Conservation (phyloP, 2,888 invertebrate genomes). For the Cosmorhoe ocellata region DNA sequence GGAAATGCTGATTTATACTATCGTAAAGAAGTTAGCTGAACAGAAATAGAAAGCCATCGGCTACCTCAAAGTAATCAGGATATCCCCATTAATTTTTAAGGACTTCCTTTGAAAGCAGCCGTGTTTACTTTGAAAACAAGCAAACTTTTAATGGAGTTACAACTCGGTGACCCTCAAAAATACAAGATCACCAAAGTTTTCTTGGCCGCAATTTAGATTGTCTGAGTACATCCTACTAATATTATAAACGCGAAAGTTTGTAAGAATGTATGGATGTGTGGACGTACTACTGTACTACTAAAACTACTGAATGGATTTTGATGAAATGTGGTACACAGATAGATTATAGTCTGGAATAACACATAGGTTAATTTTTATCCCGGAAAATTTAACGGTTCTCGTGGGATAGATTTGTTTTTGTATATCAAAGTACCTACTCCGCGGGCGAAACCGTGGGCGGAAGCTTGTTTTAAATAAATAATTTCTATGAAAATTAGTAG, state of each 20-base stretch:
- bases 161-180: conserved; percentile 69
- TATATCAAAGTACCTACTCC: too few relatives aligned
- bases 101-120: conserved; percentile 73
- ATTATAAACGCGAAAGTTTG: too few relatives aligned
- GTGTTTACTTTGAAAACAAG: conserved; percentile 74
- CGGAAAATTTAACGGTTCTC: too few relatives aligned
- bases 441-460: too few relatives aligned
- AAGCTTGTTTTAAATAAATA: conserved; percentile 14
- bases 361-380: too few relatives aligned
- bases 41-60: conserved; percentile 56
- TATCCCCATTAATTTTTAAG: conserved; percentile 79
- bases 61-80: conserved; percentile 70
- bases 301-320: too few relatives aligned
- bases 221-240: too few relatives aligned
- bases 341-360: too few relatives aligned
- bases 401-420: too few relatives aligned
- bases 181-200: conserved; percentile 40
- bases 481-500: conserved; percentile 10
- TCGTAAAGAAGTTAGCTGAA: conserved; percentile 49
- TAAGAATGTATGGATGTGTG: too few relatives aligned
- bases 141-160: conserved; percentile 79
- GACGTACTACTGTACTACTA: too few relatives aligned
- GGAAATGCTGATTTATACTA: conserved; percentile 26
- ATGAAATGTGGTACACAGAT: too few relatives aligned
- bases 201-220: conserved; percentile 28